Evolutionary conservation across 2,888 invertebrate genomes (phyloP).

Genomic region (Trachelus stipa): DNA sequence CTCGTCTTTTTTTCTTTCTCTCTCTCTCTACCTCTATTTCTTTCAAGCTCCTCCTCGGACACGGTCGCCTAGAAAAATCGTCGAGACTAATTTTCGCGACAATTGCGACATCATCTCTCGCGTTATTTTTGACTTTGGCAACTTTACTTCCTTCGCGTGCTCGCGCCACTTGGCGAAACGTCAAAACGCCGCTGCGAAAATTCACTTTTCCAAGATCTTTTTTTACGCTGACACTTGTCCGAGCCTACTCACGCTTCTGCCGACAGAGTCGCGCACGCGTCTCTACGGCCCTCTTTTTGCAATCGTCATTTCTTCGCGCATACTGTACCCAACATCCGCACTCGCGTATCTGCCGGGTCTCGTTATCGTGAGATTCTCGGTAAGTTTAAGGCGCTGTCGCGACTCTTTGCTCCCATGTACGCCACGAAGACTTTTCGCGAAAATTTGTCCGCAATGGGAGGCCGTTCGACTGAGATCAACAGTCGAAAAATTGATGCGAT

Average conservation of each 20-base stretch:
- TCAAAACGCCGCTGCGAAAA: neutral
- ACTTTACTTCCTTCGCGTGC: neutral
- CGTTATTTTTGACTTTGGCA: neutral
- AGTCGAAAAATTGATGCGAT: neutral
- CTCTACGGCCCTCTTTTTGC: neutral
- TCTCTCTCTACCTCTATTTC: neutral
- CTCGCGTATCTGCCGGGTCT: neutral
- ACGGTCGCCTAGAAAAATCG: neutral
- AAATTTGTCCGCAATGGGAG: neutral
- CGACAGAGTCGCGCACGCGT: neutral
- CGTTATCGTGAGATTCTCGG: neutral
- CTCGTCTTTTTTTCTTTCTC: neutral
- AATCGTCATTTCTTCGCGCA: neutral
- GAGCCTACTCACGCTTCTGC: neutral
- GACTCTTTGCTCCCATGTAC: neutral
- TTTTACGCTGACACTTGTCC: neutral
- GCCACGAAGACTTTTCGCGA: neutral
- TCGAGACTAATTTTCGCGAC: neutral
- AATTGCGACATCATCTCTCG: neutral
- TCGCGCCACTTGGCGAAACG: slow-evolving; percentile 2
- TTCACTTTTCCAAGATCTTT: neutral
- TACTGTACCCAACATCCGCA: neutral
- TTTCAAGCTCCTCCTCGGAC: neutral
- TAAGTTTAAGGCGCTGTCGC: neutral
- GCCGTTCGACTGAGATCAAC: neutral